A percentile compares a stretch with the other conserved stretches of the same genome.
These are phyloP conservation scores for Oryzias melastigma DNA, from an alignment of 2,113 vertebrate genomes.

Conservation along the genomic window DNA sequence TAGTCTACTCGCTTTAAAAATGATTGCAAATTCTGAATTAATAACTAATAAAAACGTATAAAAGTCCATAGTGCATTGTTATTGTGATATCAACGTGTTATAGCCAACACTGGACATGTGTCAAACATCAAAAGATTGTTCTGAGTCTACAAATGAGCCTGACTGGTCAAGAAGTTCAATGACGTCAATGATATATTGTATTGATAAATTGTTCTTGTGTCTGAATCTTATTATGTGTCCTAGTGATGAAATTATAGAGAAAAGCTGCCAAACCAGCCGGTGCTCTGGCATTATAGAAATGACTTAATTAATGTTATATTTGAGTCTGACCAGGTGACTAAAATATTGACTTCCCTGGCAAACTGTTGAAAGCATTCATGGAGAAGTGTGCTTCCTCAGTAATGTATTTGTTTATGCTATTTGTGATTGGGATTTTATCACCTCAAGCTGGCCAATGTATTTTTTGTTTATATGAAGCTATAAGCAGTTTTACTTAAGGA, in stretches of 20 bases:
- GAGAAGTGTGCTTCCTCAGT: neutral
- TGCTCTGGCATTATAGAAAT: conserved; percentile 31
- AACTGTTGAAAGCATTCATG: conserved; percentile 28
- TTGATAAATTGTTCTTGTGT: conserved; percentile 7
- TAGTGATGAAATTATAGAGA: conserved; percentile 37
- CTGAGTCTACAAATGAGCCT: conserved; percentile 6
- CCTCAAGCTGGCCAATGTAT: conserved; percentile 43
- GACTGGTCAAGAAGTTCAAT: conserved; percentile 18
- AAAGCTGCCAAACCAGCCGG: conserved; percentile 25
- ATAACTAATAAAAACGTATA: conserved; percentile 12
- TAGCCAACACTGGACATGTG: conserved; percentile 11
- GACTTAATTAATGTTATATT: conserved; percentile 57
- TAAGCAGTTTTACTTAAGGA: conserved; percentile 60
- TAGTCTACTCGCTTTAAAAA: conserved; percentile 22
- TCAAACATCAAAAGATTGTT: conserved; percentile 12
- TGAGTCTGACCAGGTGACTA: conserved; percentile 47
- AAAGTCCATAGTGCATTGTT: conserved; percentile 28
- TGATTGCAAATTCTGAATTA: conserved; percentile 34
- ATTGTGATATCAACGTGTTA: conserved; percentile 27
- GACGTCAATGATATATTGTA: conserved; percentile 45
- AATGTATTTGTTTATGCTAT: conserved; percentile 10
- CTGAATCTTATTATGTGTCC: conserved; percentile 44
- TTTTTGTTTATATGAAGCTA: conserved; percentile 62
- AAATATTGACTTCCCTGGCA: conserved; percentile 42
- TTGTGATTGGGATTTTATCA: conserved; percentile 22